Evolutionary conservation across 2,113 vertebrate genomes (phyloP), one percentile per base, ranked within the genome.

Genomic region (Podiceps cristatus): DNA sequence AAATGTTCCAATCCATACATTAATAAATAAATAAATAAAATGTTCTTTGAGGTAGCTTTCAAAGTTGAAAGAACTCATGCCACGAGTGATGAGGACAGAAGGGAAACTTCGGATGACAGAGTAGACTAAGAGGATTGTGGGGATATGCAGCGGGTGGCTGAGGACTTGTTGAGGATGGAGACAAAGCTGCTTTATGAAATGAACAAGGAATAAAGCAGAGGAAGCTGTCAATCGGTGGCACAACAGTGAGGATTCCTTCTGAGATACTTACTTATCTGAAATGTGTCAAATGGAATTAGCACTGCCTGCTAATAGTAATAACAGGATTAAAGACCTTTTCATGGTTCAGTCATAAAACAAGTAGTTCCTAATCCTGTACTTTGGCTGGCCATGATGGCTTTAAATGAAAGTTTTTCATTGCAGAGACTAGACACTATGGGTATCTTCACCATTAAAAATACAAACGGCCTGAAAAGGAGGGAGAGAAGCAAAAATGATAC

Each of bases 291-390:
- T 72, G 64, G 68, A 93, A 93, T 95, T 96, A 92, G 60, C 56
- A 81, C 28, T 86, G 56, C 79, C 73, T 91, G 24, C 55, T 91
- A 92, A 91, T 86, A 88, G 56, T 29, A 95, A 90, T 91, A 93
- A 84, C 68, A 81, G 64, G 64, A 97, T 95, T 95, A 95, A 95
- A 95, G 69, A 59, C 27, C 44, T 97, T 93, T 78, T 92, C 29
- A 53, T 79, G 72, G 18, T 88, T 86, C 55, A 91, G 52, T 78
- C 83, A 72, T 78, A 84, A 78, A 92, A 87, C 56, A 82, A 88
- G 44, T 67, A 47, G 37, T 68, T 80, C 56, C 84, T 95, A 97
- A 93, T 96, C 79, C 68, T 78, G 19, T 55, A 12, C 24, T 90
- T 92, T 27, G n/a, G 45, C 58, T 76, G 68, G 29, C 72, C 71